A percentile compares a stretch with the other conserved stretches of the same genome.
phyloP scores from a whole-genome alignment of 2,888 invertebrate species.

The Trichogramma evanescens region DNA sequence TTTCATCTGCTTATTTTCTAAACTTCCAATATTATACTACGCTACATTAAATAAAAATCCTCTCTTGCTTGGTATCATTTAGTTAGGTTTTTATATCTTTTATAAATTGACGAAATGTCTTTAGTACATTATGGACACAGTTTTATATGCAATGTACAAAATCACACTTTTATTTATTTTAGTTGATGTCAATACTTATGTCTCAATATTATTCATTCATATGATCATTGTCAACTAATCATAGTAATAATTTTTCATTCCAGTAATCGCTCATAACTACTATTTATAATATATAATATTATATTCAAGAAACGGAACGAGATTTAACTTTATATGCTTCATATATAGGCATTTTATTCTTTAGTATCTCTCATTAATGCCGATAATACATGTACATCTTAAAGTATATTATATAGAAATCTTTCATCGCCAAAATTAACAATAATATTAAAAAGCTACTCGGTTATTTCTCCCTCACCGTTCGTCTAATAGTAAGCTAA shows the following conservation, averaged over 20 bases:
- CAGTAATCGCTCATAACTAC: background rate
- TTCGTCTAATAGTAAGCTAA: too few species aligned
- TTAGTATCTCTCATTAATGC: background rate
- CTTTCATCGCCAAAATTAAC: too few species aligned
- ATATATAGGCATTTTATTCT: too few species aligned
- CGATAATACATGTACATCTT: background rate
- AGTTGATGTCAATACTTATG: constrained; percentile 1
- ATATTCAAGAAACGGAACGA: constrained; percentile 36
- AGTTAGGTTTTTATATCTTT: background rate
- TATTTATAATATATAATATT: constrained; percentile 33
- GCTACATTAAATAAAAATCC: too few species aligned
- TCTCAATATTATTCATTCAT: background rate
- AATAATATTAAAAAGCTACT: too few species aligned
- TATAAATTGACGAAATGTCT: constrained; percentile 13
- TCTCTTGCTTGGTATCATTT: too few species aligned
- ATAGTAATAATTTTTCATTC: background rate
- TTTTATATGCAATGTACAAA: constrained; percentile 9
- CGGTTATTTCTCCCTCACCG: too few species aligned
- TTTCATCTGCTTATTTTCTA: background rate
- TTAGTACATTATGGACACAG: constrained; percentile 10
- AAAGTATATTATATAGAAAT: too few species aligned
- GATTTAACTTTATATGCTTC: constrained; percentile 17
- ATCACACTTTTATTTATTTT: constrained; percentile 6
- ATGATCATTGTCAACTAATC: background rate
- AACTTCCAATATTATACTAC: background rate